Conservation (phyloP, 2,797 vertebrate genomes). For the Pitangus sulphuratus region DNA sequence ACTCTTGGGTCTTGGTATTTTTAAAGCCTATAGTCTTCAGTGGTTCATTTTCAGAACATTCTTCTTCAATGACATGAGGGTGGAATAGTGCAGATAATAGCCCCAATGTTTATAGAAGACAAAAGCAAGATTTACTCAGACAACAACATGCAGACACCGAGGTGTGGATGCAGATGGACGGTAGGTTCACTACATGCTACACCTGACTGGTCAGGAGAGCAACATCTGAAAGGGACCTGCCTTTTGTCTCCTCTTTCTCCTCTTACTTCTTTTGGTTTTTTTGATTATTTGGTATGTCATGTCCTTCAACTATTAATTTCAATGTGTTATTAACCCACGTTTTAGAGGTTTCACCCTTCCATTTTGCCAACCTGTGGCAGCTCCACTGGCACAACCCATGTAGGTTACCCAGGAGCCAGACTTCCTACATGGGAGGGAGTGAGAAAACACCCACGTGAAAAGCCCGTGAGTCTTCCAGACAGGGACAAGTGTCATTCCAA, state of each 20-base stretch:
- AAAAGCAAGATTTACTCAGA: background rate
- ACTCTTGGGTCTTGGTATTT: background rate
- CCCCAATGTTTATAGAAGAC: background rate
- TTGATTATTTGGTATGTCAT: background rate
- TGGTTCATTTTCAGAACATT: constrained; percentile 22
- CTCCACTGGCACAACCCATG: background rate
- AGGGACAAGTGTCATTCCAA: background rate
- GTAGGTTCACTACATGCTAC: background rate
- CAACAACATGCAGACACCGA: background rate
- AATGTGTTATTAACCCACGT: fast-evolving
- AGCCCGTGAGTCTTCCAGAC: background rate
- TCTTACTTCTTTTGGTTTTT: background rate
- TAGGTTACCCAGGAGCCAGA: background rate
- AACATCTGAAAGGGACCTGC: fast-evolving
- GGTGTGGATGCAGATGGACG: background rate
- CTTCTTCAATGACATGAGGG: background rate
- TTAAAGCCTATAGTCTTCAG: background rate
- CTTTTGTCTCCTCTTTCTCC: background rate
- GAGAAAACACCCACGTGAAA: background rate
- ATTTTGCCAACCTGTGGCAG: background rate
- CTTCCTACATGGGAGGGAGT: background rate
- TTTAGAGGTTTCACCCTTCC: background rate
- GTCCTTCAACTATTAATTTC: background rate
- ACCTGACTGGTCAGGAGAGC: background rate
- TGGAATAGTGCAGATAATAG: background rate